Conservation (phyloP, 2,888 invertebrate species). For the Caenorhabditis sp. region DNA sequence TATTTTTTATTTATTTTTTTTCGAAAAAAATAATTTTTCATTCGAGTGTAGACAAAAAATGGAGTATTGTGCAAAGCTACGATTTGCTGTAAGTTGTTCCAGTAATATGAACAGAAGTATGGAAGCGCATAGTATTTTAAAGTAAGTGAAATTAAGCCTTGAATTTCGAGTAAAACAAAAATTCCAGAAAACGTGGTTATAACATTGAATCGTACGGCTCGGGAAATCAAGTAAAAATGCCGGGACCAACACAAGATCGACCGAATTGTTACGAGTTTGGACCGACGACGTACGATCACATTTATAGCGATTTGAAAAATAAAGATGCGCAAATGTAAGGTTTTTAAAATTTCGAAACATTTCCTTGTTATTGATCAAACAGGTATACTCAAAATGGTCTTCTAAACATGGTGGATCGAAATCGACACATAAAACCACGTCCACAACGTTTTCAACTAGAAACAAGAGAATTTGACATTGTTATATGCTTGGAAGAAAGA, state of each 20-base stretch:
- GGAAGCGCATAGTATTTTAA: constrained; percentile 96
- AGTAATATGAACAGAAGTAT: constrained; percentile 99
- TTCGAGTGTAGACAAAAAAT: neutral
- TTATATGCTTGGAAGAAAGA: constrained; percentile 95
- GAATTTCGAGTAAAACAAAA: neutral
- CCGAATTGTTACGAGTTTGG: constrained; percentile 62
- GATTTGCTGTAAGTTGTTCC: constrained; percentile 94
- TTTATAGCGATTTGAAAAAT: constrained; percentile 53
- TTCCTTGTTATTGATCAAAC: too few species aligned
- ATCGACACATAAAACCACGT: constrained; percentile 88
- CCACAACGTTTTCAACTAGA: constrained; percentile 93
- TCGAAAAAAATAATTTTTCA: constrained; percentile 3
- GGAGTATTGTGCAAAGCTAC: neutral
- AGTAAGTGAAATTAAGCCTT: constrained; percentile 73
- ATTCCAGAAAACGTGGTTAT: constrained; percentile 88
- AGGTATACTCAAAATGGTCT: constrained; percentile 95
- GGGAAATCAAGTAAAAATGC: constrained; percentile 84
- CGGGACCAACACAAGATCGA: constrained; percentile 82
- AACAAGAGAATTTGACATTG: constrained; percentile 88
- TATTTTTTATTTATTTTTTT: neutral
- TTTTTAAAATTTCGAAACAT: neutral
- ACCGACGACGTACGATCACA: constrained; percentile 51
- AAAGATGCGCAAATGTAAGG: constrained; percentile 60
- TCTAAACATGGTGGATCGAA: constrained; percentile 95
- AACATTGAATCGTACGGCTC: constrained; percentile 77